Evolutionary conservation across 2,113 vertebrate genomes (phyloP).

Genomic region (Phaetusa simplex): DNA sequence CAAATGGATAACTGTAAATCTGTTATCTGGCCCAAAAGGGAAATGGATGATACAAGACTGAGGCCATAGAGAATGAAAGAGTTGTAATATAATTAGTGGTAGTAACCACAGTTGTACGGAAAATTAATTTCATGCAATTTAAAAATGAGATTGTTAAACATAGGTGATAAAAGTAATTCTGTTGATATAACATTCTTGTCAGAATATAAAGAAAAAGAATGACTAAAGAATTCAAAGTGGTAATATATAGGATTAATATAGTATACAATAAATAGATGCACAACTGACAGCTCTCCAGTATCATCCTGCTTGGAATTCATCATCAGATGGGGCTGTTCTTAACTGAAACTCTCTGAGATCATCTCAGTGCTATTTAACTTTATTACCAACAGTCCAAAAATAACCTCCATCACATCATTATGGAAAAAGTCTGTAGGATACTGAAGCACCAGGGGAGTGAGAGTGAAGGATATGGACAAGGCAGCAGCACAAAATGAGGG

Average conservation of each 20-base stretch:
- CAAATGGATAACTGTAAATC: slow-evolving; percentile 43
- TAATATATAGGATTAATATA: not conserved
- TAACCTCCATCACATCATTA: fast-evolving
- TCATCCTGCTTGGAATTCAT: not conserved
- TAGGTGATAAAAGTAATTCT: not conserved
- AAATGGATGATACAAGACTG: not conserved
- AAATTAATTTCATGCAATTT: not conserved
- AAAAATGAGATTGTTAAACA: not conserved
- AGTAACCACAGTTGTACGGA: not conserved
- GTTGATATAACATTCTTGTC: not conserved
- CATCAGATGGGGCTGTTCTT: not conserved
- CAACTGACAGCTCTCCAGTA: not conserved
- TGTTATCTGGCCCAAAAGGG: slow-evolving; percentile 36
- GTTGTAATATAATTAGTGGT: not conserved
- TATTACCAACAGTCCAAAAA: not conserved
- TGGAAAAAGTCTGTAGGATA: not conserved
- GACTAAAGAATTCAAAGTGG: not conserved
- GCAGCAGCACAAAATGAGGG: not conserved
- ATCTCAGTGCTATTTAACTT: not conserved
- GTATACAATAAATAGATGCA: not conserved
- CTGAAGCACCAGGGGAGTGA: fast-evolving
- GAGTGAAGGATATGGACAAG: fast-evolving
- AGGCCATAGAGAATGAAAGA: not conserved
- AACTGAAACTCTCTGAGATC: not conserved
- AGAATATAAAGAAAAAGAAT: not conserved